Conservation (phyloP, 2,888 invertebrate species). For the Dysmachus trigonus region DNA sequence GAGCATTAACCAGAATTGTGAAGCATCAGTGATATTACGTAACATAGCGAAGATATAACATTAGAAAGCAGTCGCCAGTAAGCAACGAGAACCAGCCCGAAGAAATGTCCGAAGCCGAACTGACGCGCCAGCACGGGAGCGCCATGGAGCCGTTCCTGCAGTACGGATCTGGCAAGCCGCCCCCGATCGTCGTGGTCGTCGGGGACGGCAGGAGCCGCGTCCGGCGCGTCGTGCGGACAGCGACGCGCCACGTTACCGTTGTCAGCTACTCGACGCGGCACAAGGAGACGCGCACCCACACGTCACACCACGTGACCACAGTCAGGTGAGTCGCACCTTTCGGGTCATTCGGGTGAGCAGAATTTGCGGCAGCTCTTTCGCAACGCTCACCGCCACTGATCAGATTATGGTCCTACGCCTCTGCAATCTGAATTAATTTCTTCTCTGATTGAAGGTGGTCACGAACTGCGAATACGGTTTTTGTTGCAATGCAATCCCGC, state of each 20-base stretch:
- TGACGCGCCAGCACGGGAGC: neutral
- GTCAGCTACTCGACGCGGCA: conserved; percentile 64
- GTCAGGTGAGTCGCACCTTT: conserved; percentile 61
- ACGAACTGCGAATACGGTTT: neutral
- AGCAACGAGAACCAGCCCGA: neutral
- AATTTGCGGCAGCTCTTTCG: neutral
- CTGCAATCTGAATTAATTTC: neutral
- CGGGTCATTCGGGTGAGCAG: neutral
- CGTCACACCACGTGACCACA: conserved; percentile 65
- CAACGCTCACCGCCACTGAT: neutral
- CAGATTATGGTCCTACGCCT: neutral
- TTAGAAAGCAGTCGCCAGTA: neutral
- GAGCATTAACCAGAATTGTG: conserved; percentile 5
- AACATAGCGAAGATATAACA: neutral
- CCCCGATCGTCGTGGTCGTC: conserved; percentile 64
- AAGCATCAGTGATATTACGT: conserved; percentile 6
- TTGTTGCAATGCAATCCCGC: neutral
- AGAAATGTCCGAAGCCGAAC: conserved; percentile 17
- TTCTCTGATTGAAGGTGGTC: neutral
- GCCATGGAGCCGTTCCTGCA: conserved; percentile 60
- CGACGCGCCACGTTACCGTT: conserved; percentile 64
- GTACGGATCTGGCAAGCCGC: conserved; percentile 61
- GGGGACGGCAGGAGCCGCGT: conserved; percentile 64
- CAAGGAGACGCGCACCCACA: conserved; percentile 64
- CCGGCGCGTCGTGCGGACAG: conserved; percentile 63